Percentiles rank a stretch among this genome's conserved stretches.
These are phyloP conservation scores for Thamnaconus septentrionalis DNA, from an alignment of 2,113 vertebrate species.

Conservation along the genomic window DNA sequence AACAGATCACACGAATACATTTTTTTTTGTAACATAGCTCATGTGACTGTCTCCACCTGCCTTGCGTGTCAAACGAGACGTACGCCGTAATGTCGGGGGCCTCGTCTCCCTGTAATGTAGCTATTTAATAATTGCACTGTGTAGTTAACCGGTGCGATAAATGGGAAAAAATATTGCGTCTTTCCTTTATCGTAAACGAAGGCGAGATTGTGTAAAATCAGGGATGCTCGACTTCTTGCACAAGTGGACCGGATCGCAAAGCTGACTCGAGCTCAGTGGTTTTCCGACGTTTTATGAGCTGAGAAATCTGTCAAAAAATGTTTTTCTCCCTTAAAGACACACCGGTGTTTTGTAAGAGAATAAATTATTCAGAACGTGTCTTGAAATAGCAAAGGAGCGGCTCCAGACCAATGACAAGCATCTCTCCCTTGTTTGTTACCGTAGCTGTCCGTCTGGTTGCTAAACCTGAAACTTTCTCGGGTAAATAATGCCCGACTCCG, in stretches of 20 bases:
- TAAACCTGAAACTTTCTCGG: no score
- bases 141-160: neutral
- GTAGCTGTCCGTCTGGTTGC: no score
- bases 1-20: no score
- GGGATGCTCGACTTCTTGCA: slow-evolving; percentile 8
- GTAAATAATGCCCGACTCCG: no score
- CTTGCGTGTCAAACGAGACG: neutral
- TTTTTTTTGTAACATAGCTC: neutral
- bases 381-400: neutral
- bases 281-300: no score
- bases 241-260: neutral
- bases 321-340: no score
- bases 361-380: neutral
- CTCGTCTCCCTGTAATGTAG: slow-evolving; percentile 26
- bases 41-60: no score
- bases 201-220: slow-evolving; percentile 1
- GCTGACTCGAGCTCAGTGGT: no score
- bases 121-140: slow-evolving; percentile 27
- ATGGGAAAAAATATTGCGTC: neutral
- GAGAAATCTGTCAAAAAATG: no score
- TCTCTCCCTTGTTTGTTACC: no score
- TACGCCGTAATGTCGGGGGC: slow-evolving; percentile 8
- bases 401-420: neutral
- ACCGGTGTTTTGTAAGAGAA: neutral
- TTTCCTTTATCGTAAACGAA: slow-evolving; percentile 4